A percentile compares a stretch with the other conserved stretches of the same genome.
phyloP scores from a whole-genome alignment of 2,113 vertebrate genomes.

The Hyla sarda region DNA sequence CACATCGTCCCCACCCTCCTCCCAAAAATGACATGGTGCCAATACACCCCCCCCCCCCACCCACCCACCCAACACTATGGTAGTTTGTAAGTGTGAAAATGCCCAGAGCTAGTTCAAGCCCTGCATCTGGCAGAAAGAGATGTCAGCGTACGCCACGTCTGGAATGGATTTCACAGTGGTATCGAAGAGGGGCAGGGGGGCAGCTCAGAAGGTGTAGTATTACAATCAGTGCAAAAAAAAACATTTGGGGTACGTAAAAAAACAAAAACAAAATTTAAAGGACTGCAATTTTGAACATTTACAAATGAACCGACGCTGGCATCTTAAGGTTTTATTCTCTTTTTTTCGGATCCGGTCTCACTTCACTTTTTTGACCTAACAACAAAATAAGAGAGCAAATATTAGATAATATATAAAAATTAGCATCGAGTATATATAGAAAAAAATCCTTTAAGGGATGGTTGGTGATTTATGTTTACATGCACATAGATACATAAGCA shows the following conservation, averaged over 20 bases:
- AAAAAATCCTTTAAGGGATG: not conserved
- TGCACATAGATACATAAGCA: too few species aligned
- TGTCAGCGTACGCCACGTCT: not conserved
- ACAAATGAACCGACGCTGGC: conserved; percentile 37
- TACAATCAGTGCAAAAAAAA: conserved; percentile 43
- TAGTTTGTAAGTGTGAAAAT: conserved; percentile 3
- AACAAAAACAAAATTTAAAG: conserved; percentile 6
- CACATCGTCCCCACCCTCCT: not conserved
- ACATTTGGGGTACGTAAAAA: conserved; percentile 23
- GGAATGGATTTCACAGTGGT: conserved; percentile 20
- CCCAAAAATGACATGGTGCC: not conserved
- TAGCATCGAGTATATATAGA: not conserved
- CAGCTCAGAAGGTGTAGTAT: not conserved
- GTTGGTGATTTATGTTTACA: too few species aligned
- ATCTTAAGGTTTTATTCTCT: not conserved
- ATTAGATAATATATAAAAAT: not conserved
- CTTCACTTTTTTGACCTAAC: conserved; percentile 30
- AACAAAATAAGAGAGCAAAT: not conserved
- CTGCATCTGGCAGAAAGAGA: conserved; percentile 2
- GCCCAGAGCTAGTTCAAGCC: too few species aligned
- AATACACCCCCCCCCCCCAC: not conserved
- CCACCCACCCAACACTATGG: not conserved
- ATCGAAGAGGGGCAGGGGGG: not conserved
- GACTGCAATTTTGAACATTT: conserved; percentile 33
- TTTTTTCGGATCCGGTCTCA: not conserved